These are phyloP conservation scores for Ptiloglossa arizonensis DNA, from an alignment of 1,140 invertebrate genomes.

Conservation along the genomic window DNA sequence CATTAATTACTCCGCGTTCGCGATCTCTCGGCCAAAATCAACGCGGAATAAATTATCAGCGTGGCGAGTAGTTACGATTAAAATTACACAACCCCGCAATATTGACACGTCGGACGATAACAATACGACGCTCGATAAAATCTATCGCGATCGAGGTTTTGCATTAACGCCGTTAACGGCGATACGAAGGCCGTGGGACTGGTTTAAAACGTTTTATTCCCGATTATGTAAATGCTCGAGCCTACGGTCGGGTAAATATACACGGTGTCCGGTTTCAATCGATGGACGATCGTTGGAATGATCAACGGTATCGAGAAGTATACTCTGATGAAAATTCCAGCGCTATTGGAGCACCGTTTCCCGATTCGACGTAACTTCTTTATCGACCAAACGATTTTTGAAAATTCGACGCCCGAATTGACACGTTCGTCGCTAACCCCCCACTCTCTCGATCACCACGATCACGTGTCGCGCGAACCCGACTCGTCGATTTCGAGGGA, in stretches of 20 bases:
- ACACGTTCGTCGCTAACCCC: too few relatives aligned
- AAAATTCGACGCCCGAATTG: too few relatives aligned
- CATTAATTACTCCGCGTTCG: not conserved
- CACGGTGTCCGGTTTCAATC: too few relatives aligned
- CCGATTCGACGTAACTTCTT: too few relatives aligned
- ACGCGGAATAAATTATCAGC: constrained; percentile 4
- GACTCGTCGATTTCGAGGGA: too few relatives aligned
- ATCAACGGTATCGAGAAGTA: too few relatives aligned
- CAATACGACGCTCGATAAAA: constrained; percentile 2
- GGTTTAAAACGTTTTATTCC: not conserved
- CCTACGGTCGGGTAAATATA: not conserved
- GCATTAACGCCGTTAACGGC: not conserved
- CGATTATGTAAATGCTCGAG: not conserved
- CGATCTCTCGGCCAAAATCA: not conserved
- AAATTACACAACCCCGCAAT: constrained; percentile 2
- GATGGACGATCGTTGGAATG: too few relatives aligned
- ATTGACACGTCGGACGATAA: not conserved
- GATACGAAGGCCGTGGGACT: not conserved
- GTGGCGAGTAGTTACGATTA: not conserved
- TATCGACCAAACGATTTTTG: too few relatives aligned
- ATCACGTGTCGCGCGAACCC: too few relatives aligned
- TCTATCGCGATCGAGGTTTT: not conserved
- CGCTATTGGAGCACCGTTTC: too few relatives aligned
- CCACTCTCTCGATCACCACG: too few relatives aligned
- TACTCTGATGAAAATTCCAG: too few relatives aligned